These are phyloP conservation scores for Halictus ligatus DNA, from an alignment of 2,888 invertebrate genomes.

Conservation along the genomic window DNA sequence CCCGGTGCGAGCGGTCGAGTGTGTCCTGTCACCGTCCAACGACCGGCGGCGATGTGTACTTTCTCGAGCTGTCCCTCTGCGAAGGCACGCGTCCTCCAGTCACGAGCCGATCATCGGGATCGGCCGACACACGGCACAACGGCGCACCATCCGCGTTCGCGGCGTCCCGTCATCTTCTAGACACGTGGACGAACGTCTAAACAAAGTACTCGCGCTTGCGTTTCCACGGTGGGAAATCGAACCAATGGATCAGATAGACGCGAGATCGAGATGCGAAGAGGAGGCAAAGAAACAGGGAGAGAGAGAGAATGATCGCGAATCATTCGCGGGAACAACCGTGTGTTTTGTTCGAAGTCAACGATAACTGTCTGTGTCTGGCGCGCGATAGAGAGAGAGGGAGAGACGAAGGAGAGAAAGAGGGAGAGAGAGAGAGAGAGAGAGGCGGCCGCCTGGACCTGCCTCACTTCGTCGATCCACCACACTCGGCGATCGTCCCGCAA, in stretches of 20 bases:
- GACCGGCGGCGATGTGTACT: conserved; percentile 20
- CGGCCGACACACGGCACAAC: conserved; percentile 49
- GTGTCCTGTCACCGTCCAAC: conserved; percentile 42
- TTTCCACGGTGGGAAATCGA: neutral
- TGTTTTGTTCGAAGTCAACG: neutral
- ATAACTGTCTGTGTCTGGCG: neutral
- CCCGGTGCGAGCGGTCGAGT: conserved; percentile 28
- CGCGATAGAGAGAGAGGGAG: too few relatives aligned
- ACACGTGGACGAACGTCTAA: neutral
- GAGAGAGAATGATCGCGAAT: neutral
- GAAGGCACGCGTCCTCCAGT: conserved; percentile 36
- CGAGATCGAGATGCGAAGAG: neutral
- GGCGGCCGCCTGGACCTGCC: conserved; percentile 52
- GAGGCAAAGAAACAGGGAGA: neutral
- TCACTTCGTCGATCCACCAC: conserved; percentile 49
- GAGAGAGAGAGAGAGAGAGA: neutral
- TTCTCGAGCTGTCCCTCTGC: conserved; percentile 17
- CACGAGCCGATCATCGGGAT: conserved; percentile 35
- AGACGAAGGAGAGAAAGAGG: too few relatives aligned
- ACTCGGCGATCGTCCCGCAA: conserved; percentile 44
- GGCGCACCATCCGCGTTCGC: conserved; percentile 47
- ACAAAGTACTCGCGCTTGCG: neutral
- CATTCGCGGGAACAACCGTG: neutral
- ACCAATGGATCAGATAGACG: neutral
- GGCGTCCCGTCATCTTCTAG: conserved; percentile 24